Base-by-base conservation (phyloP, 2,113 vertebrate genomes). In the Ahaetulla prasina region DNA sequence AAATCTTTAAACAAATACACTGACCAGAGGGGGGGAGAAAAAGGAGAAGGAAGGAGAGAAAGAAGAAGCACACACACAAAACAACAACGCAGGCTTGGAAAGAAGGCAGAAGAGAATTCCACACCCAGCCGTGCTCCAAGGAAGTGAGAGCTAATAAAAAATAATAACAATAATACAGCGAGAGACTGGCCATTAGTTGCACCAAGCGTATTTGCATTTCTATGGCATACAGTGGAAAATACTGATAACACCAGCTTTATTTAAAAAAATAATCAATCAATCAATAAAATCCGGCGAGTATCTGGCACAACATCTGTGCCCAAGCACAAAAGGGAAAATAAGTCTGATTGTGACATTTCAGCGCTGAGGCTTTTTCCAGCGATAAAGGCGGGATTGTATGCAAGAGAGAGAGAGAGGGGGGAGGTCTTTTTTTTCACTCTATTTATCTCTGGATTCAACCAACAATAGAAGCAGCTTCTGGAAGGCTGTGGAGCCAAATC, bases 121-220 rank as follows among this genome's bases (percentile, higher is more conserved):
- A 60, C 47, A 94, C 93, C 0, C 4, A 93, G 92, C 53, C n/a
- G 0, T 0, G 2, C 84, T 54, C 90, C 88, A 90, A 95, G 91
- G 80, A 92, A 94, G 92, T 1, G 80, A 91, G 95, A 94, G 94
- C 94, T 92, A 95, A 93, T 60, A 50, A 23, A 0, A 52, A 91
- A 90, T 43, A 47, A 68, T 27, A 87, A 54, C 35, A 39, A 43
- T 55, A 88, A 55, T 23, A 57, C 45, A 4, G 68, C 27, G 35
- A 94, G 92, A 88, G 92, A 88, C 60, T 0, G 8, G 88, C 89
- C 55, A 2, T 91, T 86, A 85, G 89, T 10, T 23, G 1, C 93
- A 55, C 5, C 3, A 92, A 94, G 91, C 91, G 95, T 87, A 97
- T 97, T 97, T 97, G 95, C 97, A 97, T 97, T 96, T 97, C 95